Conservation (phyloP, 2,113 vertebrate species). For the Dendropsophus ebraccatus region DNA sequence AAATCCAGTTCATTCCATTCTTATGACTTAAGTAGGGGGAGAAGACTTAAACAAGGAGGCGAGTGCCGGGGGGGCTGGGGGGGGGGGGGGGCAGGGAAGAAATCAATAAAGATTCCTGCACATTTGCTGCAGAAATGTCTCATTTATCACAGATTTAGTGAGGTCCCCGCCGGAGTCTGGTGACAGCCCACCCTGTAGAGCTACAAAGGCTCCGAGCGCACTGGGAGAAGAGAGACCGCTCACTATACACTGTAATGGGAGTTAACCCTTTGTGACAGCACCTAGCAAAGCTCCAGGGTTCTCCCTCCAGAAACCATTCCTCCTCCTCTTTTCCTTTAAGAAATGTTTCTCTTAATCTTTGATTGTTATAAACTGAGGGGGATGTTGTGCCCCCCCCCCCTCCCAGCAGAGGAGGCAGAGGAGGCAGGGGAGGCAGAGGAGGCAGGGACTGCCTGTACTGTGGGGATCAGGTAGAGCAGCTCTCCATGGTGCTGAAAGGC, state of each 20-base stretch:
- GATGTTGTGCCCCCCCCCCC: constrained; percentile 24
- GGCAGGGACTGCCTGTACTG: background rate
- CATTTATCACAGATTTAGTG: constrained; percentile 36
- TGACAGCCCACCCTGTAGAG: constrained; percentile 29
- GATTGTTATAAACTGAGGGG: constrained; percentile 26
- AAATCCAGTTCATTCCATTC: constrained; percentile 51
- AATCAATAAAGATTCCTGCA: constrained; percentile 49
- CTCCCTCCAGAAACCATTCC: background rate
- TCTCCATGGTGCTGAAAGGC: constrained; percentile 38
- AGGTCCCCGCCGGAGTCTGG: constrained; percentile 1
- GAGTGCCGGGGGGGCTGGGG: background rate
- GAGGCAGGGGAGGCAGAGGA: background rate
- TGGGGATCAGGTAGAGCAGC: background rate
- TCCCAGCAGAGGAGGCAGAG: no score
- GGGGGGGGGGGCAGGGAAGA: background rate
- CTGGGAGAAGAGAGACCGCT: no score
- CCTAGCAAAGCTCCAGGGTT: no score
- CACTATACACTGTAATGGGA: background rate
- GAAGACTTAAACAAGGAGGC: constrained; percentile 40
- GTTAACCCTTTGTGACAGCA: constrained; percentile 26
- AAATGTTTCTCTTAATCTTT: constrained; percentile 11
- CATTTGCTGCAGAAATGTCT: constrained; percentile 43
- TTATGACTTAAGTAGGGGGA: constrained; percentile 49
- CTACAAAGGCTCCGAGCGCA: no score
- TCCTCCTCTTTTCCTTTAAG: background rate